phyloP scores from a whole-genome alignment of 2,888 invertebrate species.

The Yponomeuta cagnagella region DNA sequence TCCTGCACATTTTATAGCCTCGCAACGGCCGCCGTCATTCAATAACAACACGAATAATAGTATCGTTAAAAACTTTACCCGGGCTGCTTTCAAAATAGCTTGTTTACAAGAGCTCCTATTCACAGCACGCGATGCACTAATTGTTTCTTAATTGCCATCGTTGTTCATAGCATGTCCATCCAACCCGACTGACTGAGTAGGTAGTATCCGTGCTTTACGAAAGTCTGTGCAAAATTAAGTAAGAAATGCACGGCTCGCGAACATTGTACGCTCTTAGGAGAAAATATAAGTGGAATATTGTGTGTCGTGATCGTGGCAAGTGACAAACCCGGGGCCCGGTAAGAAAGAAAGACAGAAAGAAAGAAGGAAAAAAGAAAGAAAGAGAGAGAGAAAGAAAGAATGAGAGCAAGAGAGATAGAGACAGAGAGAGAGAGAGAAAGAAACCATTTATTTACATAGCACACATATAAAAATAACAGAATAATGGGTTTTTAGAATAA shows the following conservation, averaged over 20 bases:
- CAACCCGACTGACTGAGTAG: background rate
- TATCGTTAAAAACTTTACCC: background rate
- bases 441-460: too few relatives aligned
- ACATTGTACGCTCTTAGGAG: background rate
- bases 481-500: too few relatives aligned
- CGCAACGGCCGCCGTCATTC: background rate
- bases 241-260: background rate
- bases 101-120: conserved; percentile 23
- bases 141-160: conserved; percentile 39
- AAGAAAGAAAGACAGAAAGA: too few relatives aligned
- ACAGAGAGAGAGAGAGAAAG: too few relatives aligned
- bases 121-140: conserved; percentile 35
- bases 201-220: background rate
- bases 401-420: too few relatives aligned
- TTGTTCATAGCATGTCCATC: conserved; percentile 11
- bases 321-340: too few relatives aligned
- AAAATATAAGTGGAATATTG: too few relatives aligned
- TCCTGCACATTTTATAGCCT: background rate
- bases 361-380: too few relatives aligned
- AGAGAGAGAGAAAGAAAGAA: too few relatives aligned
- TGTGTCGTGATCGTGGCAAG: too few relatives aligned
- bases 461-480: too few relatives aligned
- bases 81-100: conserved; percentile 11
- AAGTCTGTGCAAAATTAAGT: background rate
- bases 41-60: background rate